Evolutionary conservation across 2,113 vertebrate species (phyloP).

Genomic region (Dryoscopus gambensis): DNA sequence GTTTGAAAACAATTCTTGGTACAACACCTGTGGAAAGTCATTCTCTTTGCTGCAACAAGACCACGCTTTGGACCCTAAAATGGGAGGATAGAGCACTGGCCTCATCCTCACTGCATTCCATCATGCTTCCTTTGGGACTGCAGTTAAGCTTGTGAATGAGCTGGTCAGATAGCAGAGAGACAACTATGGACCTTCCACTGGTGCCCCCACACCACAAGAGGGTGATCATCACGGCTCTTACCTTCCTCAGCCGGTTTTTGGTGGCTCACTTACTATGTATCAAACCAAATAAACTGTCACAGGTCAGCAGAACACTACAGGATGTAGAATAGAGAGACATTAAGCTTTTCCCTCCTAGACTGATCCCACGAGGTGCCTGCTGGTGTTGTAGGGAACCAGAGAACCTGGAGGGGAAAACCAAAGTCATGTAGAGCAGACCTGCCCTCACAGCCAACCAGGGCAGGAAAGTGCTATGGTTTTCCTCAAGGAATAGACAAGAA

Average conservation of each 20-base stretch:
- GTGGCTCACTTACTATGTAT: neutral
- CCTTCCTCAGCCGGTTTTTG: neutral
- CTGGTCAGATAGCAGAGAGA: neutral
- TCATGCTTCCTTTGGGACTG: neutral
- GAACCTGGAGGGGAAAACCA: neutral
- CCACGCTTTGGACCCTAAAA: fast-evolving
- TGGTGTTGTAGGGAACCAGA: neutral
- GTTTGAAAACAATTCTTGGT: neutral
- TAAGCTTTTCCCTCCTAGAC: neutral
- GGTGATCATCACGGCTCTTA: neutral
- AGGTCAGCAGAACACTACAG: neutral
- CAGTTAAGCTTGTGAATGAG: neutral
- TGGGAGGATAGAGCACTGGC: neutral
- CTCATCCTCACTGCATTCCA: neutral
- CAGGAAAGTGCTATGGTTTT: neutral
- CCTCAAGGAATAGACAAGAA: neutral
- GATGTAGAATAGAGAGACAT: neutral
- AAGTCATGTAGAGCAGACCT: neutral
- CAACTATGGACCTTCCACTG: neutral
- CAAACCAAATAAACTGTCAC: neutral
- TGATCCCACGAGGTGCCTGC: fast-evolving
- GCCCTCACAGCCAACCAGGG: neutral
- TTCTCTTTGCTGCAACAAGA: neutral
- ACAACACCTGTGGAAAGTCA: neutral
- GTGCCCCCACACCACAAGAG: neutral